Base-by-base conservation (phyloP, 2,797 vertebrate species). In the Hybognathus amarus region DNA sequence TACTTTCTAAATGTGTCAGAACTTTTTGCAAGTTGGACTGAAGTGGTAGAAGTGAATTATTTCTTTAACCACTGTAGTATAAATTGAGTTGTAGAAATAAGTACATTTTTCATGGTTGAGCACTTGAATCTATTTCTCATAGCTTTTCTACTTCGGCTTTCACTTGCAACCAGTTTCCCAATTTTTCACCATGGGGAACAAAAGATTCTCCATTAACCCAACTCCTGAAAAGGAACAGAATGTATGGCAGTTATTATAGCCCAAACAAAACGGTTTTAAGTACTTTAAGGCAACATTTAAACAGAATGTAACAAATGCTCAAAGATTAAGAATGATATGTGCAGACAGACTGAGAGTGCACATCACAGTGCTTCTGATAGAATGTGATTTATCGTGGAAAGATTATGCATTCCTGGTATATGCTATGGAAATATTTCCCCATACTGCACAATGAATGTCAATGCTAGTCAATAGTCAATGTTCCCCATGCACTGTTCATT, bases 301-400 rank as follows among this genome's bases (percentile, higher is more conserved):
- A 69, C 6, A 24, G n/a, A 54, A 63, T 63, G 68, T 13, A 73
- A 63, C 40, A 73, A 50, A 82, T 66, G 69, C 52, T 66, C 6
- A 66, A 82, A 36, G 17, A 64, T 74, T 24, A 64, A 63, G 42
- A 50, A 24, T n/a, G 71, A 80, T n/a, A 71, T 63, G 13, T 17
- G 66, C 33, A 50, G 38, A 61, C 54, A 45, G 38, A 54, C 63
- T 68, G 30, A 79, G 33, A 52, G 22, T 36, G 42, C 50, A 22
- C 2, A 74, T 20, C 59, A 52, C 18, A 6, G 15, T 33, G 38
- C 40, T 18, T 76, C 22, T 42, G 40, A 52, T 20, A 63, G 30
- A 61, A 71, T 38, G 18, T 50, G 22, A 80, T 80, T 56, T 45
- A 36, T 74, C 47, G 18, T 56, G 63, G 40, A 40, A 66, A 10